Percentiles rank a stretch among this genome's conserved stretches.
These are phyloP conservation scores for Nothura maculosa DNA, from an alignment of 2,797 vertebrate species.

Conservation along the genomic window DNA sequence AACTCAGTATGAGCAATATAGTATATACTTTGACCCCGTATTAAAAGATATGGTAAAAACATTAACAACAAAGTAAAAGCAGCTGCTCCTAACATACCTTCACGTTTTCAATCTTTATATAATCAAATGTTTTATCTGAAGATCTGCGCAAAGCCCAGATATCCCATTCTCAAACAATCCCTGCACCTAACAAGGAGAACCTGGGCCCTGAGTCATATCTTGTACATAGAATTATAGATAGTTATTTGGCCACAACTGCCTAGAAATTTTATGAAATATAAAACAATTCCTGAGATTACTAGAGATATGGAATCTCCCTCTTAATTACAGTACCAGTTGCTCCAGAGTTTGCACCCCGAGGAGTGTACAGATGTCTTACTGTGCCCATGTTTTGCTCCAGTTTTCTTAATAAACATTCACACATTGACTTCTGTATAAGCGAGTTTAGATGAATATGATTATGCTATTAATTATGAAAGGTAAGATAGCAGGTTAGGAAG, in stretches of 20 bases:
- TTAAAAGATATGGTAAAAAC: neutral
- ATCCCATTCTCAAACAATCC: neutral
- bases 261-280: neutral
- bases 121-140: neutral
- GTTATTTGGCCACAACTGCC: neutral
- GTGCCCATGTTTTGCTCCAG: neutral
- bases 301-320: neutral
- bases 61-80: accelerated
- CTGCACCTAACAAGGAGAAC: neutral
- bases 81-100: accelerated
- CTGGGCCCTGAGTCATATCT: neutral
- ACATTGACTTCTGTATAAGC: neutral
- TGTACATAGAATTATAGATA: neutral
- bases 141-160: neutral
- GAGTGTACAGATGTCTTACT: neutral
- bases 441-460: slow-evolving; percentile 48
- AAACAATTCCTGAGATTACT: neutral
- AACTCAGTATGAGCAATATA: neutral
- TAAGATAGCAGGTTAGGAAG: slow-evolving; percentile 31
- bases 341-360: neutral
- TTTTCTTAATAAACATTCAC: slow-evolving; percentile 13
- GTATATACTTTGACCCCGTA: neutral
- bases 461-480: slow-evolving; percentile 34
- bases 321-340: neutral
- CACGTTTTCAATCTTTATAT: neutral